These are phyloP conservation scores for Mesorhabditis sp. DNA, from an alignment of 2,888 invertebrate genomes.

Conservation along the genomic window DNA sequence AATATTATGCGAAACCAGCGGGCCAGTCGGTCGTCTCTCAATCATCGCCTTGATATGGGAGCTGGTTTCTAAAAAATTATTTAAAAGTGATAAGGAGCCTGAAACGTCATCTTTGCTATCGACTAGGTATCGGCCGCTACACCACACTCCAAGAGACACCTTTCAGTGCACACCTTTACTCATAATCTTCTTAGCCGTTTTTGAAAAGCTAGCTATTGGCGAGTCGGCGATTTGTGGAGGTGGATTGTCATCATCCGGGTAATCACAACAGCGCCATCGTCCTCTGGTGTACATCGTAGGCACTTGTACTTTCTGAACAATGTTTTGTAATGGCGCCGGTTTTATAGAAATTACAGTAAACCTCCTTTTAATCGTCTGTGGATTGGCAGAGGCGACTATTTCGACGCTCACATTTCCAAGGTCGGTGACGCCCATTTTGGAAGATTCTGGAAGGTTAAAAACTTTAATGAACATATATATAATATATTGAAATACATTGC, in stretches of 20 bases:
- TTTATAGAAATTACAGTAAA: no score
- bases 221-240: constrained; percentile 5
- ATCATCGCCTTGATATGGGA: background rate
- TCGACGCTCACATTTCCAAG: background rate
- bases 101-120: background rate
- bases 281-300: background rate
- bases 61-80: background rate
- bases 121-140: background rate
- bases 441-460: background rate
- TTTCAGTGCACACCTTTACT: background rate
- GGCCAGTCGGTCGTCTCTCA: background rate
- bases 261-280: background rate
- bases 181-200: background rate
- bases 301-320: background rate
- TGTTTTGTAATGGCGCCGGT: no score
- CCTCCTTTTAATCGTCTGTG: background rate
- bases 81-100: no score
- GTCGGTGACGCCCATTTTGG: background rate
- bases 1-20: background rate
- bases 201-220: background rate
- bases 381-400: background rate
- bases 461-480: background rate
- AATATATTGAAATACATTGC: no score
- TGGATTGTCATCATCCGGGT: background rate
- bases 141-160: background rate